phyloP scores from a whole-genome alignment of 2,113 vertebrate species.

The Alces alces region DNA sequence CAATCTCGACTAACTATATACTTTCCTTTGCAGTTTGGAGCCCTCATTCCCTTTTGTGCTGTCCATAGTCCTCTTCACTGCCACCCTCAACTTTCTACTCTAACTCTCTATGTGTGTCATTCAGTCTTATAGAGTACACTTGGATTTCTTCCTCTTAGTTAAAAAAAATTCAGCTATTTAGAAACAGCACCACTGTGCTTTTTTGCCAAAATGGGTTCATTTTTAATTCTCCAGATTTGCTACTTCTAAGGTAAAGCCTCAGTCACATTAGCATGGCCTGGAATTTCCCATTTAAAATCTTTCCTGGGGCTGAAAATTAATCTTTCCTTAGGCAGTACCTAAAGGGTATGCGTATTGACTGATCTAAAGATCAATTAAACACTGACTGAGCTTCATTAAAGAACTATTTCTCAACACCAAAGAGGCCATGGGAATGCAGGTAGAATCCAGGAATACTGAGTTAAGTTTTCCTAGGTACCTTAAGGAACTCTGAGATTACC shows the following conservation, averaged over 20 bases:
- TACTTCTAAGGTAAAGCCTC: conserved; percentile 55
- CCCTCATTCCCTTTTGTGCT: not conserved
- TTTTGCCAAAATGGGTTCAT: conserved; percentile 59
- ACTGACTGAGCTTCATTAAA: conserved; percentile 48
- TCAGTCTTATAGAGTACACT: not conserved
- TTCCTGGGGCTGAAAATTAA: conserved; percentile 73
- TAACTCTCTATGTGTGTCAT: not conserved
- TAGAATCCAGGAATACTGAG: not conserved
- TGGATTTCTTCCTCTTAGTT: conserved; percentile 35
- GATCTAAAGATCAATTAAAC: conserved; percentile 72
- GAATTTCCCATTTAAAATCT: conserved; percentile 68
- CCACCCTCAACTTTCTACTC: not conserved
- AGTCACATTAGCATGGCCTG: conserved; percentile 54
- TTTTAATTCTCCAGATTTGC: conserved; percentile 60
- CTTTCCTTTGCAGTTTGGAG: not conserved
- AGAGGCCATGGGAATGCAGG: not conserved
- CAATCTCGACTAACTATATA: not conserved
- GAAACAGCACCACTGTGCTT: conserved; percentile 66
- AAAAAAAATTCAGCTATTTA: conserved; percentile 27
- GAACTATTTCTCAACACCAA: conserved; percentile 41
- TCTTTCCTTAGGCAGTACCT: conserved; percentile 76
- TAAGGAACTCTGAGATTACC: not conserved
- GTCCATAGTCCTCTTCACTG: not conserved
- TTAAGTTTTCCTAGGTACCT: not conserved
- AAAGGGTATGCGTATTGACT: conserved; percentile 62